Evolutionary conservation across 2,888 invertebrate species (phyloP).

Genomic region (Epirrhoe tristata): DNA sequence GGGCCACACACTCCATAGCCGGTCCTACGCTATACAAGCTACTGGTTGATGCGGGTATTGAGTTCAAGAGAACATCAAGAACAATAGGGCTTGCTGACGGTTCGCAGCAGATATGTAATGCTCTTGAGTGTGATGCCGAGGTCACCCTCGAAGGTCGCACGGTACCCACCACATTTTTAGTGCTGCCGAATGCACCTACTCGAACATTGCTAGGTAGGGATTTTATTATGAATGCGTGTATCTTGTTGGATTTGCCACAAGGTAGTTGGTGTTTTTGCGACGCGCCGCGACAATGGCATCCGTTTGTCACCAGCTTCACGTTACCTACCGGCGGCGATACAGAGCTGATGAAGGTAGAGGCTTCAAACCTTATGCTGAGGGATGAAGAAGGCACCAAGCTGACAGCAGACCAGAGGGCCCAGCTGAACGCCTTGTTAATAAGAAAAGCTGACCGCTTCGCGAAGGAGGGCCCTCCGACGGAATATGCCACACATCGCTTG

Average conservation of each 20-base stretch:
- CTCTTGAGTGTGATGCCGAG: no score
- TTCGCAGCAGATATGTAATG: conserved; percentile 4
- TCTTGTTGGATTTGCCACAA: conserved; percentile 17
- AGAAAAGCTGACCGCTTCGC: conserved; percentile 2
- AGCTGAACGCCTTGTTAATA: background rate
- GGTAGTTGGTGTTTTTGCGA: conserved; percentile 11
- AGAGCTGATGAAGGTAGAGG: conserved; percentile 14
- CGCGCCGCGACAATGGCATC: background rate
- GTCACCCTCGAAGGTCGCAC: no score
- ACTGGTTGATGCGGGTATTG: no score
- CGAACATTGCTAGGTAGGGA: conserved; percentile 15
- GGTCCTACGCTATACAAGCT: no score
- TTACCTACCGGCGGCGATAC: conserved; percentile 5
- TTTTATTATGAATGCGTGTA: conserved; percentile 11
- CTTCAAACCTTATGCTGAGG: conserved; percentile 2
- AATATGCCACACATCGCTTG: conserved; percentile 47
- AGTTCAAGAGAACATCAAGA: no score
- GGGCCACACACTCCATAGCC: conserved; percentile 4
- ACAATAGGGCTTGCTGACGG: conserved; percentile 3
- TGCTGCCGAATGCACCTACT: no score
- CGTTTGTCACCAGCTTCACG: background rate
- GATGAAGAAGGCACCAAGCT: conserved; percentile 9
- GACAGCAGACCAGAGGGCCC: background rate
- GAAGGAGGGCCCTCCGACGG: conserved; percentile 32
- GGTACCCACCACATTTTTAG: no score